phyloP scores from a whole-genome alignment of 2,888 invertebrate genomes.

The Catocala nupta region DNA sequence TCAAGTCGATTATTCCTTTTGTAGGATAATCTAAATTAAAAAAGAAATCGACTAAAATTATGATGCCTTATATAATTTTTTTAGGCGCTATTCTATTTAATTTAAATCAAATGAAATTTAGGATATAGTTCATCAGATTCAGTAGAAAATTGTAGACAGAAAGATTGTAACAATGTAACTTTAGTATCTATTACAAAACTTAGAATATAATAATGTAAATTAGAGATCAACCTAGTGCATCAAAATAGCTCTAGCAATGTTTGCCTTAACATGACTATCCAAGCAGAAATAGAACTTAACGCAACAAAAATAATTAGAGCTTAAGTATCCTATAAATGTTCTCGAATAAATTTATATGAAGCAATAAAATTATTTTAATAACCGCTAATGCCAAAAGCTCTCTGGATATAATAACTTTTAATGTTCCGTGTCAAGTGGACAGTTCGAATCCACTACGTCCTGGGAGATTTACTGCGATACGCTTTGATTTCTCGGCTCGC shows the following conservation, averaged over 20 bases:
- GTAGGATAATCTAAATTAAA: too few relatives aligned
- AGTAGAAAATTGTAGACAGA: too few relatives aligned
- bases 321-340: conserved; percentile 13
- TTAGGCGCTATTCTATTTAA: too few relatives aligned
- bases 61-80: too few relatives aligned
- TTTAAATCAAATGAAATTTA: too few relatives aligned
- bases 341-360: conserved; percentile 46
- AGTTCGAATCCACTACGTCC: conserved; percentile 74
- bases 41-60: too few relatives aligned
- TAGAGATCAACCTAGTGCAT: neutral
- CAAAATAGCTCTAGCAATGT: neutral
- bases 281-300: conserved; percentile 9
- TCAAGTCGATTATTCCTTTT: too few relatives aligned
- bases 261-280: neutral
- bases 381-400: conserved; percentile 69
- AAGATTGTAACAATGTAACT: too few relatives aligned
- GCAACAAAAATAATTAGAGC: conserved; percentile 15
- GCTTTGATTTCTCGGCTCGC: conserved; percentile 76
- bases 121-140: too few relatives aligned
- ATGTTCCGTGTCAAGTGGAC: conserved; percentile 80
- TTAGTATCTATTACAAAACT: too few relatives aligned
- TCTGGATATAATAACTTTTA: conserved; percentile 76
- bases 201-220: too few relatives aligned
- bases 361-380: conserved; percentile 65
- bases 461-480: conserved; percentile 81